Conservation (phyloP, 2,888 invertebrate species). For the Drosophila neotestacea region DNA sequence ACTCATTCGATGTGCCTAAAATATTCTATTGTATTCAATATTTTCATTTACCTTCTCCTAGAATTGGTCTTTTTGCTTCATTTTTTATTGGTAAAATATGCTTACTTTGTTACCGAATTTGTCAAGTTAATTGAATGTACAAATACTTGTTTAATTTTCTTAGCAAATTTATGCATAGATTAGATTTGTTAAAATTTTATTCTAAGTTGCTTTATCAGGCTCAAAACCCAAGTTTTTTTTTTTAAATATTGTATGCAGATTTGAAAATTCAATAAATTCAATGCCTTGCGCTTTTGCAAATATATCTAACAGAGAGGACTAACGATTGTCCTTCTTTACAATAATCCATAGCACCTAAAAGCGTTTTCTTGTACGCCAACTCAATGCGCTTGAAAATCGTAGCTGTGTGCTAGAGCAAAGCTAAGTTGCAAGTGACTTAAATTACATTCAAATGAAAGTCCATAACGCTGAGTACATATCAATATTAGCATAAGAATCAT, state of each 20-base stretch:
- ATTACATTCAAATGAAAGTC: conserved; percentile 18
- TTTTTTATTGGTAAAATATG: conserved; percentile 39
- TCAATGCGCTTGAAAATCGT: conserved; percentile 73
- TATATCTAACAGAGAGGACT: neutral
- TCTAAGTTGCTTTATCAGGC: neutral
- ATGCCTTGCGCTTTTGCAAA: neutral
- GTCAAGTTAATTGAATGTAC: conserved; percentile 41
- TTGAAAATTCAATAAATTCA: neutral
- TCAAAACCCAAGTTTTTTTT: neutral
- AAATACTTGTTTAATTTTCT: conserved; percentile 42
- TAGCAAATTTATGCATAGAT: conserved; percentile 45
- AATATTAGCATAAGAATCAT: neutral
- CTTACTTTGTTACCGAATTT: conserved; percentile 35
- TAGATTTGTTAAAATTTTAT: conserved; percentile 30
- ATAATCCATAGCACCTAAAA: conserved; percentile 42
- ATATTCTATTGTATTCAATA: conserved; percentile 37
- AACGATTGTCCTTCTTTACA: neutral
- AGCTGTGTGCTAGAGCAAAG: conserved; percentile 67
- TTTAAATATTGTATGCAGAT: conserved; percentile 10
- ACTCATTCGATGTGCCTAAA: conserved; percentile 61
- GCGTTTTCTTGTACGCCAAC: conserved; percentile 66
- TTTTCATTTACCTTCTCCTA: conserved; percentile 49
- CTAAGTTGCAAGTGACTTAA: conserved; percentile 62
- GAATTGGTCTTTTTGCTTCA: conserved; percentile 69
- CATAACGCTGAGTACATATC: conserved; percentile 50